These are phyloP conservation scores for Drosophila arawakana DNA, from an alignment of 1,140 invertebrate species.

Conservation along the genomic window DNA sequence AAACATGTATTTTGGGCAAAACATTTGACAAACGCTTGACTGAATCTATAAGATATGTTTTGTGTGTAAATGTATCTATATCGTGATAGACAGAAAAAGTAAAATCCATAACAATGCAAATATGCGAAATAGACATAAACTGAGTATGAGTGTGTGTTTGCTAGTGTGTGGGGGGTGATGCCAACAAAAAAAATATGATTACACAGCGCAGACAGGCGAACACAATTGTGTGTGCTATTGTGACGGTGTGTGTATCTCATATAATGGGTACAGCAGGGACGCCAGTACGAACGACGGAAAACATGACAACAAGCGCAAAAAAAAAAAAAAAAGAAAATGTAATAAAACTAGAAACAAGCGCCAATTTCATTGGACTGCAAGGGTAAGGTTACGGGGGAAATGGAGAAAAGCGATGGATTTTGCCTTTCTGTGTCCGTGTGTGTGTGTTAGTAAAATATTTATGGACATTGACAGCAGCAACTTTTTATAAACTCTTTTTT, in stretches of 20 bases:
- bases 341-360: constrained; percentile 81
- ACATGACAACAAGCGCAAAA: constrained; percentile 77
- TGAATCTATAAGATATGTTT: not conserved
- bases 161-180: constrained; percentile 4
- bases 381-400: constrained; percentile 26
- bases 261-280: constrained; percentile 72
- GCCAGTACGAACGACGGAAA: constrained; percentile 67
- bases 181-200: constrained; percentile 51
- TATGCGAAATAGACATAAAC: constrained; percentile 50
- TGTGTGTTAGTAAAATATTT: constrained; percentile 62
- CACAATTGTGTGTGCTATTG: constrained; percentile 34
- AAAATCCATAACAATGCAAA: constrained; percentile 56
- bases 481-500: constrained; percentile 65
- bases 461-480: constrained; percentile 67
- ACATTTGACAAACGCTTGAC: too few relatives aligned
- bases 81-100: constrained; percentile 33
- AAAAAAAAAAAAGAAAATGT: constrained; percentile 44
- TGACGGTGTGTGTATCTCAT: constrained; percentile 35
- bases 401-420: constrained; percentile 8
- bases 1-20: too few relatives aligned
- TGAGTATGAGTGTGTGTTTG: not conserved
- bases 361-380: constrained; percentile 65
- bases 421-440: constrained; percentile 21
- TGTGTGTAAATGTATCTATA: constrained; percentile 6
- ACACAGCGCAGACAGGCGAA: constrained; percentile 46